phyloP scores from a whole-genome alignment of 2,113 vertebrate species.

The Gymnobelideus leadbeateri region DNA sequence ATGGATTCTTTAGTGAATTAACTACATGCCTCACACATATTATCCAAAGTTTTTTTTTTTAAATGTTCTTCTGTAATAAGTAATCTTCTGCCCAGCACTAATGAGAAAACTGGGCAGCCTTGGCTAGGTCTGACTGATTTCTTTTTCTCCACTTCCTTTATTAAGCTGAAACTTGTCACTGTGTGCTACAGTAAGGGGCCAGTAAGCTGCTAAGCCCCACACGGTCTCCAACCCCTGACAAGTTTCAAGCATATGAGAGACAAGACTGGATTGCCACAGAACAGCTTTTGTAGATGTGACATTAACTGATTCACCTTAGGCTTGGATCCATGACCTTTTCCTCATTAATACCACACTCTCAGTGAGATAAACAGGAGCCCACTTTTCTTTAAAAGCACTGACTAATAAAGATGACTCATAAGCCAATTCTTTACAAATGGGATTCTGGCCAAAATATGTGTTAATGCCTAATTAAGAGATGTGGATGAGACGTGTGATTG shows the following conservation, averaged over 20 bases:
- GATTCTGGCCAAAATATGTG: neutral
- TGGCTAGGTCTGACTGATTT: neutral
- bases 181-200: neutral
- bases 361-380: neutral
- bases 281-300: neutral
- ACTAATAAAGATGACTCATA: neutral
- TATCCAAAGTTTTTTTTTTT: slow-evolving; percentile 53
- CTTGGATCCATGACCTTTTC: neutral
- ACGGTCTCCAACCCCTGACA: neutral
- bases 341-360: neutral
- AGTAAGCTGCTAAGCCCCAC: neutral
- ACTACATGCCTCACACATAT: slow-evolving; percentile 72
- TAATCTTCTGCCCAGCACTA: slow-evolving; percentile 37
- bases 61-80: slow-evolving; percentile 55
- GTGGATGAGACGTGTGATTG: neutral
- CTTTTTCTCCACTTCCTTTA: neutral
- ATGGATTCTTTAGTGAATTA: slow-evolving; percentile 79
- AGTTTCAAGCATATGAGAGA: neutral
- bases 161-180: neutral
- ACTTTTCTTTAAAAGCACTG: neutral
- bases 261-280: neutral
- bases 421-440: neutral
- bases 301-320: neutral
- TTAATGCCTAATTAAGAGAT: neutral
- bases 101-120: slow-evolving; percentile 21